Base-by-base conservation (phyloP, 1,140 invertebrate species). In the Pseudomyrmex gracilis region DNA sequence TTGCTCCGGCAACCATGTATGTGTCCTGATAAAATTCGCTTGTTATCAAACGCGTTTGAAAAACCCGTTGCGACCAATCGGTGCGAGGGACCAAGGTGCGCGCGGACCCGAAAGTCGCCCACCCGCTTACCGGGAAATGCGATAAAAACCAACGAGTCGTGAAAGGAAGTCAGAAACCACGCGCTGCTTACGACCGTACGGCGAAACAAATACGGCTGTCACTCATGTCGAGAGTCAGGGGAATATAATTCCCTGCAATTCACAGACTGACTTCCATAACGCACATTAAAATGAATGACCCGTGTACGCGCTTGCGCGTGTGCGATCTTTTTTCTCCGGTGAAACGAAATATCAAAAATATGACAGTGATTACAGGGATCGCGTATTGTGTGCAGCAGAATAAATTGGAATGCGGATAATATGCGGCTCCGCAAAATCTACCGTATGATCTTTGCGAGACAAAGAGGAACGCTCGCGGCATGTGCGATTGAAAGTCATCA, bases 71-170 rank as follows among this genome's bases (percentile, higher is more conserved):
- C 10, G 34, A 24, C 57, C 20, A 2, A 17, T 45, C 22, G 24
- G n/a, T n/a, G 68, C 10, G 34, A 45, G n/a, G n/a, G 58, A 5
- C 34, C 15, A 47, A 70, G 20, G 17, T 73, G 47, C 47, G 45
- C 74, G 34, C 58, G 45, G 73, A 82, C 71, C 78, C 49, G 49
- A 86, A 77, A 83, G 68, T 85, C 73, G 67, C n/a, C 66, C 71
- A 53, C 34, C 22, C 45, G 55, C 61, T 34, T 74, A 58, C 13
- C 49, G 55, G 61, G 49, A 70, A 85, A 64, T 55, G n/a, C 63
- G 24, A 67, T 10, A n/a, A 61, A 66, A 67, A 1, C 20, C 43
- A 67, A 58, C 20, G 66, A 67, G 49, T 74, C 68, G 67, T 51
- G 47, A 76, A 71, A 87, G 49, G n/a, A n/a, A n/a, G 22, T 51